These are phyloP conservation scores for Teleopsis dalmanni DNA, from an alignment of 1,140 invertebrate genomes.

Conservation along the genomic window DNA sequence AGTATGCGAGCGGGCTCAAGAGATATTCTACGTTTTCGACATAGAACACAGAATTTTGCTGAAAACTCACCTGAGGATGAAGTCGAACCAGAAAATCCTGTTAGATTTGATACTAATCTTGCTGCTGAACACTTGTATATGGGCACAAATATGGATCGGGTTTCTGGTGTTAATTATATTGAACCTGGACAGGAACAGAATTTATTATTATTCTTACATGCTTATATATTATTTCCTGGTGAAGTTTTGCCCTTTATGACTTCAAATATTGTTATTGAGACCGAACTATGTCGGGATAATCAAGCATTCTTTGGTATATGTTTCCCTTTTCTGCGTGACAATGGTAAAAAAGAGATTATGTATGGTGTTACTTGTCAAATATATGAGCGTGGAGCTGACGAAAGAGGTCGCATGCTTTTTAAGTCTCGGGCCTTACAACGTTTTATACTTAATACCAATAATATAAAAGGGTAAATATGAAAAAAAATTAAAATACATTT, in stretches of 20 bases:
- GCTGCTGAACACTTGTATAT: slow-evolving; percentile 41
- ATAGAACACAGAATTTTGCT: no score
- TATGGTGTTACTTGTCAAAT: slow-evolving; percentile 43
- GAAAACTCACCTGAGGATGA: background rate
- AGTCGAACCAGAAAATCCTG: slow-evolving; percentile 10
- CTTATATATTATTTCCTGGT: slow-evolving; percentile 61
- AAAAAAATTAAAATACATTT: background rate
- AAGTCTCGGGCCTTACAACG: slow-evolving; percentile 37
- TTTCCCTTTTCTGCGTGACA: slow-evolving; percentile 22
- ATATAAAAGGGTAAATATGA: slow-evolving; percentile 26
- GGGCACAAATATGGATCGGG: slow-evolving; percentile 31
- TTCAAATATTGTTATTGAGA: slow-evolving; percentile 38
- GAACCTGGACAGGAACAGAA: slow-evolving; percentile 35
- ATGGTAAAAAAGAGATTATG: slow-evolving; percentile 7
- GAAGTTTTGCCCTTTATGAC: slow-evolving; percentile 65
- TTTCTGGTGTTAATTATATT: slow-evolving; percentile 34
- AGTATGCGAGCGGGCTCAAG: no score
- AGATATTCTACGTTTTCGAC: no score
- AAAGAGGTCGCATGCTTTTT: slow-evolving; percentile 23
- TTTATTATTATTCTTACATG: slow-evolving; percentile 54
- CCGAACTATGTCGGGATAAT: slow-evolving; percentile 16
- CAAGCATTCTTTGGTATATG: slow-evolving; percentile 35
- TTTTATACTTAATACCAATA: slow-evolving; percentile 28
- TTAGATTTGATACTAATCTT: slow-evolving; percentile 37
- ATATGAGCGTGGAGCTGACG: slow-evolving; percentile 34